phyloP scores from a whole-genome alignment of 2,888 invertebrate genomes.

The Epinotia nisella region DNA sequence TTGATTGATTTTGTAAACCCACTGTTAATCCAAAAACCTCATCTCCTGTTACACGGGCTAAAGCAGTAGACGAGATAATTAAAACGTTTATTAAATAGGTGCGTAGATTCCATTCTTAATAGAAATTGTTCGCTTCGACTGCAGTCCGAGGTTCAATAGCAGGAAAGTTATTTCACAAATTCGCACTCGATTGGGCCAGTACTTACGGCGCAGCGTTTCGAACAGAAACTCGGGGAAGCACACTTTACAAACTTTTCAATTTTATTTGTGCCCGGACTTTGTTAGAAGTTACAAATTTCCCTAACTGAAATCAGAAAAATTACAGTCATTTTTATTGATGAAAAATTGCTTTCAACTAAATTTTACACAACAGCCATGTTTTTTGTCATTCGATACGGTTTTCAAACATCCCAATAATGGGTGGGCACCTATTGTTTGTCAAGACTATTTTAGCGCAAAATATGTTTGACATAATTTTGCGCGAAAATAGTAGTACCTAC shows the following conservation, averaged over 20 bases:
- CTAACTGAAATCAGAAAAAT: slow-evolving; percentile 27
- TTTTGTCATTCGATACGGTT: too few species aligned
- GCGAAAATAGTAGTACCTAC: too few species aligned
- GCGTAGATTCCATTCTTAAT: slow-evolving; percentile 28
- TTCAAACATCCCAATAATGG: neutral
- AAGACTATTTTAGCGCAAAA: neutral
- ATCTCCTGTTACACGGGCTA: neutral
- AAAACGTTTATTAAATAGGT: neutral
- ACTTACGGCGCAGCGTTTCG: slow-evolving; percentile 36
- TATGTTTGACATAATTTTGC: neutral
- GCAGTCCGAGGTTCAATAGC: slow-evolving; percentile 35
- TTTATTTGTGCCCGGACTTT: slow-evolving; percentile 39
- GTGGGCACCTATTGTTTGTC: neutral
- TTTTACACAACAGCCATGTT: neutral
- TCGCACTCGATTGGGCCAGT: slow-evolving; percentile 40
- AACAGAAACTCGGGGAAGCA: slow-evolving; percentile 26
- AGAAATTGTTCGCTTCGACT: slow-evolving; percentile 34
- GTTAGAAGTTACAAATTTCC: slow-evolving; percentile 32
- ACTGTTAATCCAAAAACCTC: neutral
- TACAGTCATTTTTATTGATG: slow-evolving; percentile 26
- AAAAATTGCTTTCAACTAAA: neutral
- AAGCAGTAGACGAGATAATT: neutral
- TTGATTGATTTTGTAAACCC: neutral
- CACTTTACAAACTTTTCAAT: slow-evolving; percentile 42
- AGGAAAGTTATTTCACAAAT: slow-evolving; percentile 44